Percentiles rank a stretch among this genome's conserved stretches.
Conservation (phyloP, 1,140 invertebrate species). For the Zaprionus ghesquierei region DNA sequence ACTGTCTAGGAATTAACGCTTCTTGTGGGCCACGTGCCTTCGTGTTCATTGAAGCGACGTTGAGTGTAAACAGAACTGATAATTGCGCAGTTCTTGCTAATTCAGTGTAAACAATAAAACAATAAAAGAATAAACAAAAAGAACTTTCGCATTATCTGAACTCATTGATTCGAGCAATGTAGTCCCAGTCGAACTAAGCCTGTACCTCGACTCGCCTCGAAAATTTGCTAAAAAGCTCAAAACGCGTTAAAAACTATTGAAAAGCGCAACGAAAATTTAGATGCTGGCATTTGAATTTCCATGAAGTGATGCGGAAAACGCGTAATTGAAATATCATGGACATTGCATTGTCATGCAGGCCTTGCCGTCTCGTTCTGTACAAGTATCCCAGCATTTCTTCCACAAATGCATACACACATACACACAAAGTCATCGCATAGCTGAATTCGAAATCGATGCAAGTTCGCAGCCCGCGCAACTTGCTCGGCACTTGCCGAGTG, state of each 20-base stretch:
- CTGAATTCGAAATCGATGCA: slow-evolving; percentile 5
- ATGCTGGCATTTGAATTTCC: slow-evolving; percentile 54
- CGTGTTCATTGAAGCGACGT: slow-evolving; percentile 13
- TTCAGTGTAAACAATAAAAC: slow-evolving; percentile 40
- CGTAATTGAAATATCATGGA: slow-evolving; percentile 58
- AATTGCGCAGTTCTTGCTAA: slow-evolving; percentile 33
- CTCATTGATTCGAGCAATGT: background rate
- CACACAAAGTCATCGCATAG: slow-evolving; percentile 3
- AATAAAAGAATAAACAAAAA: slow-evolving; percentile 35
- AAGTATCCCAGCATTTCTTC: background rate
- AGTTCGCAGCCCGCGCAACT: slow-evolving; percentile 6
- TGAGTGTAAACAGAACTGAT: slow-evolving; percentile 36
- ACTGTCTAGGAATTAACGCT: slow-evolving; percentile 22
- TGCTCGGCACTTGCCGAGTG: background rate
- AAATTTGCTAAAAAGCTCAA: background rate
- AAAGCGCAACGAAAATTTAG: slow-evolving; percentile 8
- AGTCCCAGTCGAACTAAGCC: background rate
- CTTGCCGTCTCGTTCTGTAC: background rate
- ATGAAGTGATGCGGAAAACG: slow-evolving; percentile 53
- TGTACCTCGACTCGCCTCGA: background rate
- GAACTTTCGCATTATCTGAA: background rate
- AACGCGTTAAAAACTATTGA: slow-evolving; percentile 32
- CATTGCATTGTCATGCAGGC: slow-evolving; percentile 37
- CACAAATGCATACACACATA: background rate
- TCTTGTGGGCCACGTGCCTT: slow-evolving; percentile 14